phyloP scores from a whole-genome alignment of 2,888 invertebrate species.

The Apotomis capreana region DNA sequence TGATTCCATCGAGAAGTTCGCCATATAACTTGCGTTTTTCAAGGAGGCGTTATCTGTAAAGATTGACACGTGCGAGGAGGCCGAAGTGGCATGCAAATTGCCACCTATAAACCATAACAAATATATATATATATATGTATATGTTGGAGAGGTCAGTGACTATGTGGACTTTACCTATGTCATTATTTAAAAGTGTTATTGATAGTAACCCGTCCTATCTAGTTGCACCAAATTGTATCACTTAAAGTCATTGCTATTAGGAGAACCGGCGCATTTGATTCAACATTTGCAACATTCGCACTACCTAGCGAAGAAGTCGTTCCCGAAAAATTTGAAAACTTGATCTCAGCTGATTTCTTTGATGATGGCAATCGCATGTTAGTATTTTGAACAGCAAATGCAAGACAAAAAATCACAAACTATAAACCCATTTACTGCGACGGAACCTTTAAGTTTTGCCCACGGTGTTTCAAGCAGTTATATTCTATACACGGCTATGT shows the following conservation, averaged over 20 bases:
- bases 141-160: neutral
- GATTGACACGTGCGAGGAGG: too few species aligned
- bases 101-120: neutral
- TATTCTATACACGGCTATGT: neutral
- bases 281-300: neutral
- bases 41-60: too few species aligned
- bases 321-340: neutral
- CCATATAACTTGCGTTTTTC: too few species aligned
- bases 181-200: neutral
- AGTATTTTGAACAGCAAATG: constrained; percentile 2
- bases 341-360: neutral
- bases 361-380: neutral
- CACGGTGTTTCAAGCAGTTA: neutral
- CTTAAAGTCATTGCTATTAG: neutral
- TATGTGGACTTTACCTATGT: neutral
- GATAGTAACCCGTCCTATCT: neutral
- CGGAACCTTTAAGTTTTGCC: neutral
- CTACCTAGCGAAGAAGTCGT: neutral
- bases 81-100: too few species aligned
- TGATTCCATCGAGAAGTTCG: too few species aligned
- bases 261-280: neutral
- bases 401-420: neutral
- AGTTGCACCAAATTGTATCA: neutral
- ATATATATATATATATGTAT: too few species aligned
- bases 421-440: constrained; percentile 1